Evolutionary conservation across 2,113 vertebrate genomes (phyloP).

Genomic region (Toxostoma redivivum): DNA sequence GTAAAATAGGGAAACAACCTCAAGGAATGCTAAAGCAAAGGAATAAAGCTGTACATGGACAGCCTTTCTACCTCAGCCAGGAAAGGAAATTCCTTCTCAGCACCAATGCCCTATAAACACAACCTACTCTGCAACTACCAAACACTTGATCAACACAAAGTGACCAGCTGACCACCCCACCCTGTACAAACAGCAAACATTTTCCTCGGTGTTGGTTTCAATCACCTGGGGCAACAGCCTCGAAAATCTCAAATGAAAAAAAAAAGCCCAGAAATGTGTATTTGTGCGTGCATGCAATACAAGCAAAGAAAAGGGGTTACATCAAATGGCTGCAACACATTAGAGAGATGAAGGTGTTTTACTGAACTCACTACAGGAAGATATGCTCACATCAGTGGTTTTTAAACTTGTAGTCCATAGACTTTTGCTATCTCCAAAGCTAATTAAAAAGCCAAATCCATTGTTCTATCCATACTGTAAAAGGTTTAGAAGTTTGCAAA

Average conservation of each 20-base stretch:
- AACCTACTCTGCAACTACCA: not conserved
- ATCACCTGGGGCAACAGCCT: not conserved
- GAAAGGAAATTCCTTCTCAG: conserved; percentile 54
- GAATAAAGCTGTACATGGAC: conserved; percentile 41
- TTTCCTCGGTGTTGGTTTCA: not conserved
- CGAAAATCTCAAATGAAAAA: not conserved
- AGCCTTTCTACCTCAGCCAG: conserved; percentile 45
- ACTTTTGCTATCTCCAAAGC: not conserved
- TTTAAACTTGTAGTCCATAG: not conserved
- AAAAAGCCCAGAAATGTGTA: not conserved
- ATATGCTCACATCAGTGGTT: not conserved
- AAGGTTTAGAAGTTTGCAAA: not conserved
- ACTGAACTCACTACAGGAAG: not conserved
- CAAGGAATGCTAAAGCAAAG: conserved; percentile 61
- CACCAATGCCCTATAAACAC: conserved; percentile 2
- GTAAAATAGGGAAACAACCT: conserved; percentile 55
- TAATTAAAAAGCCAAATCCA: not conserved
- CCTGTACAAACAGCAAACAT: not conserved
- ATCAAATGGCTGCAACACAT: not conserved
- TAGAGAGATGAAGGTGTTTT: not conserved
- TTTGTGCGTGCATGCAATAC: not conserved
- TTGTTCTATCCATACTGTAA: not conserved
- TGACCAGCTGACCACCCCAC: not conserved
- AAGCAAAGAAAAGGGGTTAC: not conserved
- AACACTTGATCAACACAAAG: not conserved